phyloP scores from a whole-genome alignment of 2,797 vertebrate species.

The Peromyscus nudipes region DNA sequence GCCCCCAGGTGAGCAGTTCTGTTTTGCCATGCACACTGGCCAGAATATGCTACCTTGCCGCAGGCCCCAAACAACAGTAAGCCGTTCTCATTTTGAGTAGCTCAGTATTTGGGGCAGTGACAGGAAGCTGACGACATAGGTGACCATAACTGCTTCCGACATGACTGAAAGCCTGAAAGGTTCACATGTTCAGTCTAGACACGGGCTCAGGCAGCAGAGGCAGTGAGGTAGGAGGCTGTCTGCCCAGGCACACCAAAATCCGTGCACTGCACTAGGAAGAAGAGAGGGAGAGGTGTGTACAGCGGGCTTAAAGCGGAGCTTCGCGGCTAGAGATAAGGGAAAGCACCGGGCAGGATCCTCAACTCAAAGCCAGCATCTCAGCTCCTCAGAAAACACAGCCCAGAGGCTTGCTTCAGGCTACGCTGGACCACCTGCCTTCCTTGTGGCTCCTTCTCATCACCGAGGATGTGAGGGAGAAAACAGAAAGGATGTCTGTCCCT shows the following conservation, averaged over 20 bases:
- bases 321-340: slow-evolving; percentile 65
- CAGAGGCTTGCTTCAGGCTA: neutral
- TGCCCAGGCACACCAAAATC: neutral
- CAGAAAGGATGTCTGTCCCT: slow-evolving; percentile 36
- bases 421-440: neutral
- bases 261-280: neutral
- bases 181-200: neutral
- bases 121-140: neutral
- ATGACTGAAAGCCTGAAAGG: too few species aligned
- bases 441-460: neutral
- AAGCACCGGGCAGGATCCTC: slow-evolving; percentile 75
- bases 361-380: slow-evolving; percentile 5
- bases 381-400: slow-evolving; percentile 10
- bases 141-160: neutral
- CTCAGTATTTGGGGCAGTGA: neutral
- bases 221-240: neutral
- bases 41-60: too few species aligned
- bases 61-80: neutral
- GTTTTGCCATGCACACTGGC: neutral
- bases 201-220: neutral
- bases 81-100: neutral
- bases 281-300: slow-evolving; percentile 56
- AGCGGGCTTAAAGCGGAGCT: slow-evolving; percentile 73
- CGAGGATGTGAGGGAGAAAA: neutral
- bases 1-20: neutral